A percentile compares a stretch with the other conserved stretches of the same genome.
Conservation (phyloP, 2,888 invertebrate genomes). For the Tenthredo amoena region DNA sequence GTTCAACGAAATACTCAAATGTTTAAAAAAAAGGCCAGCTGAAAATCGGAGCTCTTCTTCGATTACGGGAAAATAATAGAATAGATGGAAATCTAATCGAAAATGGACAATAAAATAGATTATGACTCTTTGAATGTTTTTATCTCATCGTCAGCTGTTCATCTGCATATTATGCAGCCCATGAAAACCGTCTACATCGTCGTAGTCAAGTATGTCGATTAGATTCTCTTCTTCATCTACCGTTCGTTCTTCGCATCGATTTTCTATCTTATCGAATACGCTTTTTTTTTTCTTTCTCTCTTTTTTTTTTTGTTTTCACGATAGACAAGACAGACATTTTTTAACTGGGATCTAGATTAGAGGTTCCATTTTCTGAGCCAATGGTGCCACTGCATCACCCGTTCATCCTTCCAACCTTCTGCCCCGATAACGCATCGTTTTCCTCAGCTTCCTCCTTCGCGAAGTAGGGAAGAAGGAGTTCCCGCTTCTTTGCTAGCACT, state of each 20-base stretch:
- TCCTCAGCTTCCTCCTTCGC: background rate
- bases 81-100: conserved; percentile 1
- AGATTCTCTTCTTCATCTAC: background rate
- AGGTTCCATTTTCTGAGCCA: conserved; percentile 51
- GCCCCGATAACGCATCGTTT: conserved; percentile 42
- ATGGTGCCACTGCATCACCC: conserved; percentile 49
- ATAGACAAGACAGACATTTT: conserved; percentile 48
- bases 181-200: conserved; percentile 9
- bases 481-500: conserved; percentile 25
- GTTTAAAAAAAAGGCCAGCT: too few relatives aligned
- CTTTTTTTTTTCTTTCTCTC: background rate
- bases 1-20: background rate
- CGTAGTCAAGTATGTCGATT: background rate
- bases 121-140: background rate
- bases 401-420: conserved; percentile 47
- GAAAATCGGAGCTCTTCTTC: background rate
- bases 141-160: background rate
- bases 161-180: conserved; percentile 17
- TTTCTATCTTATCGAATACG: background rate
- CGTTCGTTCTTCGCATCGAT: background rate
- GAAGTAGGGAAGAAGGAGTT: background rate
- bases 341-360: conserved; percentile 50
- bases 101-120: background rate
- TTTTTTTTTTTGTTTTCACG: background rate
- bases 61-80: background rate